phyloP scores from a whole-genome alignment of 2,113 vertebrate genomes.

The Potamarius usumacintae region DNA sequence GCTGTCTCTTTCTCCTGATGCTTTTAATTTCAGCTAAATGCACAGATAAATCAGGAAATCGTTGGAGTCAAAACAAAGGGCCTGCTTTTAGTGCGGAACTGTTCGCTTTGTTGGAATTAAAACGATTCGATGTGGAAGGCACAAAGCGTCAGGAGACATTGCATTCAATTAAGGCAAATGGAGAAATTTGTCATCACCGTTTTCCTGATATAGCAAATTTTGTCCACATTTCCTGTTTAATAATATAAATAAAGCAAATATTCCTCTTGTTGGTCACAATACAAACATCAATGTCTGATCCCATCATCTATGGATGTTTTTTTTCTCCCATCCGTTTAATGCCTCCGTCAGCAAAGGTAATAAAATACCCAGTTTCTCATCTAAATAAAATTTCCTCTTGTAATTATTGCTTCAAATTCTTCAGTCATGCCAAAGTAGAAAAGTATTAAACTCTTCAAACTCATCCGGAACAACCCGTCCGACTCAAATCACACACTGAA shows the following conservation, averaged over 20 bases:
- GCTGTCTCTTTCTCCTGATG: neutral
- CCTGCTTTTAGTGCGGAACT: constrained; percentile 11
- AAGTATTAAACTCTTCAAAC: neutral
- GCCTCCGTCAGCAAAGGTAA: neutral
- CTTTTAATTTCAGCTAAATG: constrained; percentile 44
- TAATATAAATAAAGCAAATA: constrained; percentile 17
- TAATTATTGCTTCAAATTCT: neutral
- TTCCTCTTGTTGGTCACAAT: neutral
- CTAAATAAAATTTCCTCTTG: too few relatives aligned
- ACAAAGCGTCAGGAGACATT: constrained; percentile 24
- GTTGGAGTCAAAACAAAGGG: constrained; percentile 29
- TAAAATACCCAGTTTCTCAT: neutral
- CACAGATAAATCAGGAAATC: constrained; percentile 42
- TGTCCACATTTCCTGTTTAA: constrained; percentile 18
- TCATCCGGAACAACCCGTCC: too few relatives aligned
- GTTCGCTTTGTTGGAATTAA: constrained; percentile 14
- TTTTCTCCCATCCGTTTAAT: neutral
- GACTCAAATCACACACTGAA: neutral
- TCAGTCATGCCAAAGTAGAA: neutral
- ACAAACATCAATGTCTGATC: neutral
- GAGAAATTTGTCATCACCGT: neutral
- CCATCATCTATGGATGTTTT: neutral
- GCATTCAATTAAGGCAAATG: constrained; percentile 21
- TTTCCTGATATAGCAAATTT: neutral
- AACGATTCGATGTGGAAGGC: constrained; percentile 18